Conservation (phyloP, 2,797 vertebrate species). For the Thripadectes ignobilis region DNA sequence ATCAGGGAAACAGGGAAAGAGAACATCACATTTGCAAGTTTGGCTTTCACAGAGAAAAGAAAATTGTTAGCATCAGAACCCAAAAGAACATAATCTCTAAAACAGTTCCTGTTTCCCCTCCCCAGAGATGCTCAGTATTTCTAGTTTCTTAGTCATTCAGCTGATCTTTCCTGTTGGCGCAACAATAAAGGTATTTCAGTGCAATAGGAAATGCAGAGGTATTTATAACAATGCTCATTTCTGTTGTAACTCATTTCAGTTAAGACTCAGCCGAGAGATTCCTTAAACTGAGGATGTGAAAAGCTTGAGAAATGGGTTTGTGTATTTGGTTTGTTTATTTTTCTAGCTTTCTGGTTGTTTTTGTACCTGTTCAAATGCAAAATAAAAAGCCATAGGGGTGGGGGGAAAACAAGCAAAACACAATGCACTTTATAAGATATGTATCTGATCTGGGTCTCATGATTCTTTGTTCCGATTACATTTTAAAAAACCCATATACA, state of each 20-base stretch:
- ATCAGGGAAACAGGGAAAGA: not conserved
- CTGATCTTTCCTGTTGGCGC: constrained; percentile 8
- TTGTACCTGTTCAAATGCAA: constrained; percentile 30
- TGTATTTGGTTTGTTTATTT: constrained; percentile 24
- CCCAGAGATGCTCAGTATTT: constrained; percentile 28
- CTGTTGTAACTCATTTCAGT: constrained; percentile 12
- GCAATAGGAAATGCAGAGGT: constrained; percentile 28
- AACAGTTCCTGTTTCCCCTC: not conserved
- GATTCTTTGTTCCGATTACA: not conserved
- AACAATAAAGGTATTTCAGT: not conserved
- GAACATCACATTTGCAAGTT: constrained; percentile 14
- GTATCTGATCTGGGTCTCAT: not conserved
- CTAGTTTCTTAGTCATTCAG: constrained; percentile 27
- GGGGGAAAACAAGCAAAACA: constrained; percentile 1
- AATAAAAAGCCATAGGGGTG: not conserved
- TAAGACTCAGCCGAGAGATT: not conserved
- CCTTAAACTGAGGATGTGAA: constrained; percentile 32
- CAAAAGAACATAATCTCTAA: not conserved
- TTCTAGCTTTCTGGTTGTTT: constrained; percentile 12
- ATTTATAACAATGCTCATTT: constrained; percentile 14
- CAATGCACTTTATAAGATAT: not conserved
- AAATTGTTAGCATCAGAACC: constrained; percentile 23
- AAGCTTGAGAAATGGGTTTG: constrained; percentile 32
- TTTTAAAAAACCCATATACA: not conserved
- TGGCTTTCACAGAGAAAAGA: constrained; percentile 9